These are phyloP conservation scores for Ptychochromis oligacanthus DNA, from an alignment of 2,113 vertebrate species.

Conservation along the genomic window DNA sequence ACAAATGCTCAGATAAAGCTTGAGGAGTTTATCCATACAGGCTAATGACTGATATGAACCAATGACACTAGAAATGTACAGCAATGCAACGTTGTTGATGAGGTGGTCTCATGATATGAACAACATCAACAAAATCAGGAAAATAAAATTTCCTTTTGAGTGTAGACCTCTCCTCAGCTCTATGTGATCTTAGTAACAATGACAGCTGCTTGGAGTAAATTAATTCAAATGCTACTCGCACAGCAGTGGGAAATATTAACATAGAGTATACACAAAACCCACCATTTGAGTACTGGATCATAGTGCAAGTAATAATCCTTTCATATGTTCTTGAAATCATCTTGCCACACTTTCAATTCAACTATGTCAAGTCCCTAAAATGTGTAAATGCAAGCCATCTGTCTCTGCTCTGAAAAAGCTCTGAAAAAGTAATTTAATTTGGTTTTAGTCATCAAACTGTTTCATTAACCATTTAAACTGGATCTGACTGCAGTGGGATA, in stretches of 20 bases:
- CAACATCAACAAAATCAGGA: not conserved
- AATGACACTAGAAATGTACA: slow-evolving; percentile 4
- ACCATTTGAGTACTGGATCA: slow-evolving; percentile 30
- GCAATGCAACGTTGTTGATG: not conserved
- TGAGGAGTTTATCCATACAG: slow-evolving; percentile 14
- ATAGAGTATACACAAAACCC: not conserved
- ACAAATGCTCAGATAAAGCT: slow-evolving; percentile 15
- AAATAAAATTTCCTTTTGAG: not conserved
- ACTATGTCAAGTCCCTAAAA: slow-evolving; percentile 11
- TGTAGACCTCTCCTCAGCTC: not conserved
- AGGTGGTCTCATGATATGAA: not conserved
- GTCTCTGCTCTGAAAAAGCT: not conserved
- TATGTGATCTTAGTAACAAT: slow-evolving; percentile 5
- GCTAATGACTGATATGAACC: slow-evolving; percentile 27
- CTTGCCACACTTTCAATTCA: slow-evolving; percentile 21
- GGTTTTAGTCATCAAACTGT: slow-evolving; percentile 26
- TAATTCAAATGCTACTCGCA: slow-evolving; percentile 32
- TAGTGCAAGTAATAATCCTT: slow-evolving; percentile 38
- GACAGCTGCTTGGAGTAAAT: slow-evolving; percentile 37
- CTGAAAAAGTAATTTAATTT: slow-evolving; percentile 37
- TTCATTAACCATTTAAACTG: slow-evolving; percentile 32
- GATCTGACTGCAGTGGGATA: not conserved
- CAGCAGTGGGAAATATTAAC: not conserved
- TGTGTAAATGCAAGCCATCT: not conserved
- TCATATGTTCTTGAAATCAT: slow-evolving; percentile 40